Conservation (phyloP, 2,888 invertebrate species). For the Macropis europaea region DNA sequence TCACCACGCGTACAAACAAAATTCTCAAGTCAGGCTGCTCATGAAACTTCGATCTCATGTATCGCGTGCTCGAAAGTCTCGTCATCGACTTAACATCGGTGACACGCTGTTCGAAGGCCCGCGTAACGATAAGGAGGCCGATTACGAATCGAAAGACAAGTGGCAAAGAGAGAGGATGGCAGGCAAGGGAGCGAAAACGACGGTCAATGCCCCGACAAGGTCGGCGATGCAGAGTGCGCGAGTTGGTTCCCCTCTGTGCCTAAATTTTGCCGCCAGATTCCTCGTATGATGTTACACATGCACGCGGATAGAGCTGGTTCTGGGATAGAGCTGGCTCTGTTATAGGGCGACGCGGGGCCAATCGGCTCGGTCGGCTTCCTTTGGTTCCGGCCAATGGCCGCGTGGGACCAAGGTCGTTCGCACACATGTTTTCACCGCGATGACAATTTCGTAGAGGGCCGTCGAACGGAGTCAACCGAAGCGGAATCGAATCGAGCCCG, state of each 20-base stretch:
- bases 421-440: conserved; percentile 64
- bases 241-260: conserved; percentile 21
- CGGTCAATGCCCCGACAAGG: conserved; percentile 78
- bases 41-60: not conserved
- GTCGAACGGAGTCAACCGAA: not conserved
- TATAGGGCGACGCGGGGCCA: conserved; percentile 41
- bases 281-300: conserved; percentile 8
- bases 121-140: conserved; percentile 46
- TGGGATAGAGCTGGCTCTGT: not conserved
- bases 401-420: conserved; percentile 76
- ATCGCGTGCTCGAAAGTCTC: not conserved
- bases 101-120: conserved; percentile 1
- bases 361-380: conserved; percentile 65
- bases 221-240: conserved; percentile 67
- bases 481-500: no score
- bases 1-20: no score
- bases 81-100: not conserved
- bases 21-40: no score
- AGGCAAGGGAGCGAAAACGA: conserved; percentile 51
- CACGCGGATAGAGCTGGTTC: not conserved
- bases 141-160: conserved; percentile 10
- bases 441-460: not conserved
- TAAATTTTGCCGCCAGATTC: conserved; percentile 38
- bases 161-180: conserved; percentile 8
- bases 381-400: conserved; percentile 75